phyloP scores from a whole-genome alignment of 2,888 invertebrate genomes.

The Drosophila yooni region DNA sequence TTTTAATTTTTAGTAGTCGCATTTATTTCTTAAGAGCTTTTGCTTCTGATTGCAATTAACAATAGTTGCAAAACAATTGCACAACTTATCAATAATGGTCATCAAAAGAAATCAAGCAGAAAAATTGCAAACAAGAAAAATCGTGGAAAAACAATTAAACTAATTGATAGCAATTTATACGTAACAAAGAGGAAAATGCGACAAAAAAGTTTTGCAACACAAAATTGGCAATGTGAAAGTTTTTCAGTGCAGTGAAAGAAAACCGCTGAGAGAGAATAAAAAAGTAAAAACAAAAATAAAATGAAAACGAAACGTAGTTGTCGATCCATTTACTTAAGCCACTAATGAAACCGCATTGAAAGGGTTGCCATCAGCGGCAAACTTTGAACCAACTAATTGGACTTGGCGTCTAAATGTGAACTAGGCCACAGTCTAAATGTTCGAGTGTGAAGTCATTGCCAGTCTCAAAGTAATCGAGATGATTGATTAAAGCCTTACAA shows the following conservation, averaged over 20 bases:
- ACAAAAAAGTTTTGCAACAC: constrained; percentile 54
- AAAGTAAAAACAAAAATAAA: background rate
- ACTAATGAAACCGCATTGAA: constrained; percentile 63
- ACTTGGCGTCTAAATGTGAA: constrained; percentile 42
- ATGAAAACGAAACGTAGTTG: constrained; percentile 13
- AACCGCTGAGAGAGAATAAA: constrained; percentile 55
- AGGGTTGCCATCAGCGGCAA: constrained; percentile 41
- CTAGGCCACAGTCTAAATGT: constrained; percentile 11
- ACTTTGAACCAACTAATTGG: constrained; percentile 53
- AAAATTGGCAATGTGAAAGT: constrained; percentile 67
- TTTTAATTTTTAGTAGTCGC: background rate
- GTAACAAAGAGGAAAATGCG: constrained; percentile 49
- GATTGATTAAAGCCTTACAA: background rate
- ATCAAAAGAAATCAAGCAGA: constrained; percentile 32
- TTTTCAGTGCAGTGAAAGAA: constrained; percentile 48
- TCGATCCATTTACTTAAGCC: constrained; percentile 58
- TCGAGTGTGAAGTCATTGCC: background rate
- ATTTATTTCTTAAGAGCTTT: constrained; percentile 11
- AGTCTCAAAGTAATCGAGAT: background rate
- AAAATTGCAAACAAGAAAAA: constrained; percentile 25
- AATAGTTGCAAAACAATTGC: constrained; percentile 43
- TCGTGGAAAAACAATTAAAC: constrained; percentile 72
- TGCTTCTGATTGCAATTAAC: constrained; percentile 28
- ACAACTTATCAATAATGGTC: constrained; percentile 50
- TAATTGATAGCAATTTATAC: constrained; percentile 77